Conservation (phyloP, 2,888 invertebrate genomes). For the Coenonympha arcania region DNA sequence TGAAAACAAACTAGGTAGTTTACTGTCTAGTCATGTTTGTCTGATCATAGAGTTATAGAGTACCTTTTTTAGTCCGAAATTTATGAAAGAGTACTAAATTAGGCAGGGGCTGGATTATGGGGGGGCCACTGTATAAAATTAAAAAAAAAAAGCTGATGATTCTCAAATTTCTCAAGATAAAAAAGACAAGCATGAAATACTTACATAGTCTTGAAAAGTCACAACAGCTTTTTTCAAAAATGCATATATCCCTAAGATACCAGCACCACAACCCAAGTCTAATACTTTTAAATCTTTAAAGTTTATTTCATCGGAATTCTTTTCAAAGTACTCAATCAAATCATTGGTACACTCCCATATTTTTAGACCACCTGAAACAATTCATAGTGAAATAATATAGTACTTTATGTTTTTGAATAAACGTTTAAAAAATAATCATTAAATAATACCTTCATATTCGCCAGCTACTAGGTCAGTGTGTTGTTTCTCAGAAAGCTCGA, state of each 20-base stretch:
- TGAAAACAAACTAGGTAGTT: too few relatives aligned
- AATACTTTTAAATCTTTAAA: conserved; percentile 77
- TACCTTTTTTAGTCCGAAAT: too few relatives aligned
- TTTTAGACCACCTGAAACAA: conserved; percentile 88
- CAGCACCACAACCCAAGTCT: conserved; percentile 95
- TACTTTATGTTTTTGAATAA: background rate
- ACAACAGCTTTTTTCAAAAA: conserved; percentile 79
- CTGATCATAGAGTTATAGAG: too few relatives aligned
- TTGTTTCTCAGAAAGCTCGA: conserved; percentile 73
- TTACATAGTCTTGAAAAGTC: conserved; percentile 96
- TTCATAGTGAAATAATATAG: background rate
- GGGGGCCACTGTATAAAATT: too few relatives aligned
- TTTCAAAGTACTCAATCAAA: conserved; percentile 78
- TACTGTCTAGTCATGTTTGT: too few relatives aligned
- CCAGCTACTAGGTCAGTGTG: conserved; percentile 84
- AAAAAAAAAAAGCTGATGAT: background rate
- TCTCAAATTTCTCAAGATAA: too few relatives aligned
- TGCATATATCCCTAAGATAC: conserved; percentile 88
- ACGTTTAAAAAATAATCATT: background rate
- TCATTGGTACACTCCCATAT: conserved; percentile 96
- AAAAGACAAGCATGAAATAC: too few relatives aligned
- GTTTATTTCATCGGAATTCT: conserved; percentile 36
- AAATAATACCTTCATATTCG: conserved; percentile 81
- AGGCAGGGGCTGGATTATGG: too few relatives aligned
- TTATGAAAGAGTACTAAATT: too few relatives aligned